phyloP scores from a whole-genome alignment of 2,113 vertebrate genomes.

The Pelusios castaneus region DNA sequence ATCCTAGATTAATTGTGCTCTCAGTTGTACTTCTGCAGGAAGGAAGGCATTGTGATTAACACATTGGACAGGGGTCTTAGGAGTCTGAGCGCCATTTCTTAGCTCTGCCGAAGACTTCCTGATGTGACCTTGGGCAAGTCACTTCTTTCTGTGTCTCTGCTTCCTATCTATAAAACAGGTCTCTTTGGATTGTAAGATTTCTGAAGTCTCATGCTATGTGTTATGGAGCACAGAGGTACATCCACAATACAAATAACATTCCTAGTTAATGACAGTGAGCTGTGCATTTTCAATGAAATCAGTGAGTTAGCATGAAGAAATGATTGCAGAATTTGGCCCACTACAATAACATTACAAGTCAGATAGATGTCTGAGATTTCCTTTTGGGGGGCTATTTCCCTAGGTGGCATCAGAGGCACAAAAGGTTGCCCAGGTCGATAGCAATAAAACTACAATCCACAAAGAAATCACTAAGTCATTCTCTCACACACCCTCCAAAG shows the following conservation, averaged over 20 bases:
- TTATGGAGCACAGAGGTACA: not conserved
- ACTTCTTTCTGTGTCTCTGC: not conserved
- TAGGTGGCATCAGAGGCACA: rapidly evolving
- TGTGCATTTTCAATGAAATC: not conserved
- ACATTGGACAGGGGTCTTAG: not conserved
- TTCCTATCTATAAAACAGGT: not conserved
- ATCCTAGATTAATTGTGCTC: not conserved
- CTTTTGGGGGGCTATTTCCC: not conserved
- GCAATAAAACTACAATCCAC: conserved; percentile 39
- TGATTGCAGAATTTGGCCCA: not conserved
- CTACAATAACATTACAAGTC: not conserved
- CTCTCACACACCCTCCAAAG: not conserved
- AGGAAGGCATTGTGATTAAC: not conserved
- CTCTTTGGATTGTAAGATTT: not conserved
- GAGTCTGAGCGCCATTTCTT: not conserved
- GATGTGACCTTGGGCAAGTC: not conserved
- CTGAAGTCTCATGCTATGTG: not conserved
- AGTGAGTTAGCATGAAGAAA: not conserved
- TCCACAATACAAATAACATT: not conserved
- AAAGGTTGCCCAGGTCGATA: not conserved
- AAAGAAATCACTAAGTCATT: conserved; percentile 33
- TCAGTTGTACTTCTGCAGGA: not conserved
- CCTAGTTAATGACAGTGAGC: not conserved
- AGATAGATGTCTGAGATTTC: not conserved
- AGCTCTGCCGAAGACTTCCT: not conserved